Base-by-base conservation (phyloP, 2,888 invertebrate species). In the Caenorhabditis wallacei region DNA sequence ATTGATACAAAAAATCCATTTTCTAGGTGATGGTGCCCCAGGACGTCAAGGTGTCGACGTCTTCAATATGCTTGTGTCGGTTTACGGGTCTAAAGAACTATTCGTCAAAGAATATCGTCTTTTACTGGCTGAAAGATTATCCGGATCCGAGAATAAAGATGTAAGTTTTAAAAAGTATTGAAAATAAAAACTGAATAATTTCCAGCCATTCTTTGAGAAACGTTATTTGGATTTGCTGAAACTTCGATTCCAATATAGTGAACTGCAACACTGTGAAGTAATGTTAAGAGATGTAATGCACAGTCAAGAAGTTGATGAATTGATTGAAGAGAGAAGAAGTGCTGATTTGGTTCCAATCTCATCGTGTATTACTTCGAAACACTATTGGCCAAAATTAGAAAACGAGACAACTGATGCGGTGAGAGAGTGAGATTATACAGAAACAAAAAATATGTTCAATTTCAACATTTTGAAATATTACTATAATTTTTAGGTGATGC, bases 81-180 rank as follows among this genome's bases (percentile, higher is more conserved):
- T 99, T 54, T 98, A 99, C 92, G 98, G 98, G 16, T 98, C 97
- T 91, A 97, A 97, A 92, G 97, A 98, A 92, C 93, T 98, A 43
- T 99, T 99, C 94, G 97, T 99, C 1, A 97, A 97, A 92, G 99
- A 99, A 93, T 99, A 99, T 92, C 94, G 97, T 68, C 97, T 96
- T 51, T 93, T 99, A 20, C 93, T 99, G 86, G 97, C 98, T 0
- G 97, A 98, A 92, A 94, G 97, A 85, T 93, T 97, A 26, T 93
- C 97, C 35, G 66, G 78, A 10, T 75, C 84, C 1, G 85, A 82
- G 37, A 79, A 85, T 20, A 84, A 88, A 66, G 89, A 91, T 83
- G 90, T 90, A 54, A 72, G 87, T 24, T 8, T 10, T 13, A 5
- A 10, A 2, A 30, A 5, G 3, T 8, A 30, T 43, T 43, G 43